Percentiles rank a stretch among this genome's conserved stretches.
phyloP scores from a whole-genome alignment of 1,140 invertebrate species.

The Macrocentrus cingulum region DNA sequence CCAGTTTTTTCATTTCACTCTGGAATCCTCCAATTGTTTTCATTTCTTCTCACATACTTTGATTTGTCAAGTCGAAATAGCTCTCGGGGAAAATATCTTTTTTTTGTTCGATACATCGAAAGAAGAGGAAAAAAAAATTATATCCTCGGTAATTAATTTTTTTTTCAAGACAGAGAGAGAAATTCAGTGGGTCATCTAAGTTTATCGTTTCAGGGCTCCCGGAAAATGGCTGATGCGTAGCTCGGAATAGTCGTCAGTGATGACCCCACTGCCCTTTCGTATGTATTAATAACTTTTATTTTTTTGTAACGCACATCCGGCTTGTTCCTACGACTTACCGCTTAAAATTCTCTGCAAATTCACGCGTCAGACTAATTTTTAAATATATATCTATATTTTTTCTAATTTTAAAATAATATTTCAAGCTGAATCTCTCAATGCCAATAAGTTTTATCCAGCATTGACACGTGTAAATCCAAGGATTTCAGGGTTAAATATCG shows the following conservation, averaged over 20 bases:
- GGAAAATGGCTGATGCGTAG: slow-evolving; percentile 44
- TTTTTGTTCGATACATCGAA: too few species aligned
- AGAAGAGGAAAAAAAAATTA: too few species aligned
- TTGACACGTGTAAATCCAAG: slow-evolving; percentile 24
- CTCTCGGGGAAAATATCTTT: too few species aligned
- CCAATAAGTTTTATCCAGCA: slow-evolving; percentile 26
- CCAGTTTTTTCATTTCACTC: too few species aligned
- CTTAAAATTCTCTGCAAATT: not conserved
- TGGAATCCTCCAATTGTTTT: too few species aligned
- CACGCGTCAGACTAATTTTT: too few species aligned
- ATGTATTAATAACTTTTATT: slow-evolving; percentile 39
- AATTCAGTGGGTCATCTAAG: slow-evolving; percentile 34
- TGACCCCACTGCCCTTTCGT: slow-evolving; percentile 39
- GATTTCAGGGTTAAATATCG: too few species aligned
- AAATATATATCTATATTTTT: too few species aligned
- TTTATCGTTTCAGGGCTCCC: slow-evolving; percentile 44
- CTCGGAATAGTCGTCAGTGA: slow-evolving; percentile 46
- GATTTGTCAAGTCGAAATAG: too few species aligned
- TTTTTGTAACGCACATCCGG: slow-evolving; percentile 14
- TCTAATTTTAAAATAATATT: not conserved
- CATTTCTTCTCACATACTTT: too few species aligned
- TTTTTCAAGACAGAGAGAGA: not conserved
- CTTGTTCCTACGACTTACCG: slow-evolving; percentile 1
- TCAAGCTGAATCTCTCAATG: slow-evolving; percentile 1
- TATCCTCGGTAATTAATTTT: not conserved